Percentiles rank a stretch among this genome's conserved stretches.
phyloP scores from a whole-genome alignment of 1,140 invertebrate genomes.

The Macrostomum lignano region DNA sequence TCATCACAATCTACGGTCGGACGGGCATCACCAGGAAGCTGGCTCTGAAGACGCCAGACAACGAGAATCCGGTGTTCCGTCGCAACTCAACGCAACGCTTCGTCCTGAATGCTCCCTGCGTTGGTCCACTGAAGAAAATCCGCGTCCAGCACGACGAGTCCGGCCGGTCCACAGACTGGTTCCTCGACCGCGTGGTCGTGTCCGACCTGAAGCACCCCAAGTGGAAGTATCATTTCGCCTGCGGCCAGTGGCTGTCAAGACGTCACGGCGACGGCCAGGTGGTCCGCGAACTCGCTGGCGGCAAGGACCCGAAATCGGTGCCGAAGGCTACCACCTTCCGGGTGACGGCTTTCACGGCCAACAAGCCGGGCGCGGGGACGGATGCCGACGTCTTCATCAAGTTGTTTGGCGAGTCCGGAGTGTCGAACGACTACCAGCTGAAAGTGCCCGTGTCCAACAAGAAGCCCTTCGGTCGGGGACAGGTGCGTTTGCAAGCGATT shows the following conservation, averaged over 20 bases:
- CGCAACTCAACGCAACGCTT: slow-evolving; percentile 17
- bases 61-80: slow-evolving; percentile 12
- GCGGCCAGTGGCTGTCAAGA: slow-evolving; percentile 23
- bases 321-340: slow-evolving; percentile 15
- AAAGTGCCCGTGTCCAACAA: no score
- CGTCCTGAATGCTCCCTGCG: slow-evolving; percentile 16
- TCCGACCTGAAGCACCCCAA: slow-evolving; percentile 20
- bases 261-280: slow-evolving; percentile 23
- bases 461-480: no score
- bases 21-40: slow-evolving; percentile 23
- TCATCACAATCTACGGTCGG: slow-evolving; percentile 28
- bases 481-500: no score
- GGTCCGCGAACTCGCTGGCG: slow-evolving; percentile 17
- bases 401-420: slow-evolving; percentile 11
- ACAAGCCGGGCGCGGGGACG: slow-evolving; percentile 11
- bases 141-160: slow-evolving; percentile 26
- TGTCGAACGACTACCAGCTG: no score
- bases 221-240: slow-evolving; percentile 26
- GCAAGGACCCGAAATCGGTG: slow-evolving; percentile 10
- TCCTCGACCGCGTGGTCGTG: slow-evolving; percentile 24
- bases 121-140: slow-evolving; percentile 23
- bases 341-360: slow-evolving; percentile 14
- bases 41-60: slow-evolving; percentile 12
- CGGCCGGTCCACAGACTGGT: slow-evolving; percentile 25
- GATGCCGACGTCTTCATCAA: slow-evolving; percentile 13